Evolutionary conservation across 1,140 invertebrate species (phyloP).

Genomic region (Drosophila melanica): DNA sequence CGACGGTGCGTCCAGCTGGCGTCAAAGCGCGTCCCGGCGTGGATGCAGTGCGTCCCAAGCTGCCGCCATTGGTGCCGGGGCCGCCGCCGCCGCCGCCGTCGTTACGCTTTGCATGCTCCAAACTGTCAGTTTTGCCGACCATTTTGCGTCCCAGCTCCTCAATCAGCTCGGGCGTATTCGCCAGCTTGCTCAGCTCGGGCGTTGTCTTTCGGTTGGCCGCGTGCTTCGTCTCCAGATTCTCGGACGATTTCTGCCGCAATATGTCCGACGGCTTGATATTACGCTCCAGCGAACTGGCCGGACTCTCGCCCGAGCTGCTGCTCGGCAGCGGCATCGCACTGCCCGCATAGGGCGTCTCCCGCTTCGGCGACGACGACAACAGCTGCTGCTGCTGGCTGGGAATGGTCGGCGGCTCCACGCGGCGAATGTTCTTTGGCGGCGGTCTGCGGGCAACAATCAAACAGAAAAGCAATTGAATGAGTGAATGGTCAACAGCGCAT

Average conservation of each 20-base stretch:
- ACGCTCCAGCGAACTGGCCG: slow-evolving; percentile 79
- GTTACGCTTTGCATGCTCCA: slow-evolving; percentile 71
- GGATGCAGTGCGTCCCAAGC: slow-evolving; percentile 64
- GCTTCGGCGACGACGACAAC: slow-evolving; percentile 77
- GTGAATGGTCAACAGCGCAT: no score
- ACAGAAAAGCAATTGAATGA: no score
- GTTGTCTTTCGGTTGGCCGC: slow-evolving; percentile 76
- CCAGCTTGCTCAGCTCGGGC: slow-evolving; percentile 75
- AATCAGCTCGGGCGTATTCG: slow-evolving; percentile 76
- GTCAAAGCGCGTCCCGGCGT: slow-evolving; percentile 59
- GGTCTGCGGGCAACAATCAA: slow-evolving; percentile 84
- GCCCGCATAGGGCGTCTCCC: slow-evolving; percentile 67
- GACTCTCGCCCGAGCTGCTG: slow-evolving; percentile 71
- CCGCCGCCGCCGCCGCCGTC: slow-evolving; percentile 41
- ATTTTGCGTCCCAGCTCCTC: slow-evolving; percentile 81
- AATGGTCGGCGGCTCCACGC: slow-evolving; percentile 85
- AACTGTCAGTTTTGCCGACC: slow-evolving; percentile 75
- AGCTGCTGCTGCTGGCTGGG: slow-evolving; percentile 72
- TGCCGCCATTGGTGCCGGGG: slow-evolving; percentile 46
- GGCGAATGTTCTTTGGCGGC: slow-evolving; percentile 87
- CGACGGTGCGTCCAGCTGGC: slow-evolving; percentile 44
- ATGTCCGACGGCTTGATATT: slow-evolving; percentile 83
- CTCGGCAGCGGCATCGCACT: slow-evolving; percentile 71
- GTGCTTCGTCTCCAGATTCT: slow-evolving; percentile 75
- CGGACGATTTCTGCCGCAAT: slow-evolving; percentile 79